Percentiles rank a stretch among this genome's conserved stretches.
Conservation (phyloP, 1,140 invertebrate genomes). For the Apis florea region DNA sequence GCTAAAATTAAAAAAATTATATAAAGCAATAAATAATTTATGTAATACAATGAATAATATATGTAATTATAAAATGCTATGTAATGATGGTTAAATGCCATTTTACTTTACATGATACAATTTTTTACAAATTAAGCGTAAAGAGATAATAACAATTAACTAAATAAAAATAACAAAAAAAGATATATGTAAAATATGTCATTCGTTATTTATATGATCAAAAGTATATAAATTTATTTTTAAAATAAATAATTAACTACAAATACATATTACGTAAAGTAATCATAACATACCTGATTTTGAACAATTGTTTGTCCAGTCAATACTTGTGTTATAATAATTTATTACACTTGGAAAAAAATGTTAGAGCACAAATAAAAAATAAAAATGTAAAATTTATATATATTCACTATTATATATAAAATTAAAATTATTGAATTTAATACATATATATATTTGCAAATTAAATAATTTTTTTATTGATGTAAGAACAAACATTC, state of each 20-base stretch:
- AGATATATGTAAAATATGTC: not conserved
- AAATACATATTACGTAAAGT: slow-evolving; percentile 33
- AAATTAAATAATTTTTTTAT: not conserved
- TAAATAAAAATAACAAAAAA: not conserved
- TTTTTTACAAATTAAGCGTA: not conserved
- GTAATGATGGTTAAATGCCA: slow-evolving; percentile 28
- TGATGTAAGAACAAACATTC: slow-evolving; percentile 37
- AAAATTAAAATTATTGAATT: not conserved
- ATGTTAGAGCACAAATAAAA: slow-evolving; percentile 13
- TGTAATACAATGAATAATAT: not conserved
- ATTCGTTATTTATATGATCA: not conserved
- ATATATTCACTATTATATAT: slow-evolving; percentile 28
- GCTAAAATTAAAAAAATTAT: not conserved
- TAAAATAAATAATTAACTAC: not conserved
- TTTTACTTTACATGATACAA: not conserved
- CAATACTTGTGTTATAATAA: slow-evolving; percentile 19
- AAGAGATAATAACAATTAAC: not conserved
- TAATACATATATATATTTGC: not conserved
- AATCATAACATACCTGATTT: slow-evolving; percentile 34
- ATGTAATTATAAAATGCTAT: slow-evolving; percentile 7
- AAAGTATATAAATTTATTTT: not conserved
- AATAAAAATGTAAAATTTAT: too few relatives aligned
- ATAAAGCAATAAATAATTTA: not conserved
- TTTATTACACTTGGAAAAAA: slow-evolving; percentile 29
- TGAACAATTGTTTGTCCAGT: slow-evolving; percentile 16